Evolutionary conservation across 2,797 vertebrate genomes (phyloP).

Genomic region (Sparidentex hasta): DNA sequence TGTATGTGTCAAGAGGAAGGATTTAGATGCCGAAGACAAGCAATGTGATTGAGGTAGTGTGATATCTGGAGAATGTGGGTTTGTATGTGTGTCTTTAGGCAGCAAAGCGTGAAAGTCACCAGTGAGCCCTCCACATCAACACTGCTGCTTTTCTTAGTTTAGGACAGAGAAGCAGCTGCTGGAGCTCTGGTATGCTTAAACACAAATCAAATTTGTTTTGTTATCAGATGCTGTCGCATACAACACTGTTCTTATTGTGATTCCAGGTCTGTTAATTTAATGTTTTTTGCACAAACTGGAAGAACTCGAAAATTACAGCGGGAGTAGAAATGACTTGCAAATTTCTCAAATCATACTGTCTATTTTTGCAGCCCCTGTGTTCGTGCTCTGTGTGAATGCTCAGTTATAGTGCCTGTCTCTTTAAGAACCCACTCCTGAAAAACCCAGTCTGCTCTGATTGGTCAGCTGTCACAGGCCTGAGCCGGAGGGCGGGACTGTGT

Average conservation of each 20-base stretch:
- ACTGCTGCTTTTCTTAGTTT: slow-evolving; percentile 15
- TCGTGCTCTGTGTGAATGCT: too few species aligned
- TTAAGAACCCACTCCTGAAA: too few species aligned
- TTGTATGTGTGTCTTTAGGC: slow-evolving; percentile 29
- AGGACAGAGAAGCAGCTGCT: neutral
- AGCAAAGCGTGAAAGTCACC: slow-evolving; percentile 51
- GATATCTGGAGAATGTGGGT: slow-evolving; percentile 23
- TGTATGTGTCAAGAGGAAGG: neutral
- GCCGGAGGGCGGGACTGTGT: too few species aligned
- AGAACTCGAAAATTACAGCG: neutral
- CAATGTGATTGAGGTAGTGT: slow-evolving; percentile 25
- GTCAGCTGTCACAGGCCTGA: too few species aligned
- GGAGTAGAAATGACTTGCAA: slow-evolving; percentile 1
- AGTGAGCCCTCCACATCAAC: slow-evolving; percentile 20
- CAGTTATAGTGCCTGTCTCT: too few species aligned
- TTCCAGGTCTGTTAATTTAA: neutral
- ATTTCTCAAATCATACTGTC: neutral
- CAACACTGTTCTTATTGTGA: neutral
- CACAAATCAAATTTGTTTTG: neutral
- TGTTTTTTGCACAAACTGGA: neutral
- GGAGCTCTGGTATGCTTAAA: neutral
- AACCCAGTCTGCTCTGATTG: too few species aligned
- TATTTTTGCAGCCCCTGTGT: too few species aligned
- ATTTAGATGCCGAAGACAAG: slow-evolving; percentile 38
- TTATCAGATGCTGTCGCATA: slow-evolving; percentile 6